Evolutionary conservation across 1,140 invertebrate genomes (phyloP).

Genomic region (Halesus radiatus): DNA sequence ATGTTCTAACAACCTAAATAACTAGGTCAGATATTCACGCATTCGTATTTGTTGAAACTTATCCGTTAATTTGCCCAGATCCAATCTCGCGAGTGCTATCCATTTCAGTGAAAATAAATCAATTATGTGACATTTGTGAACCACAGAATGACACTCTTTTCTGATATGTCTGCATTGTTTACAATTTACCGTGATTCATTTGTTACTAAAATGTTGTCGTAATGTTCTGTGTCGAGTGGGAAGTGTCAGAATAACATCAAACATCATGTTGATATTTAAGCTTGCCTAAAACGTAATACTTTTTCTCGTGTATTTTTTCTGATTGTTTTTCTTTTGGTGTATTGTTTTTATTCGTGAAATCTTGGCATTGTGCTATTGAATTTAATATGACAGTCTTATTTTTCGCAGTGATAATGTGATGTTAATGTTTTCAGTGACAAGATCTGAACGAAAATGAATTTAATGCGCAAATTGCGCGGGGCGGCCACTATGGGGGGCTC

Average conservation of each 20-base stretch:
- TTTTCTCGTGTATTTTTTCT: background rate
- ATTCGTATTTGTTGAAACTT: background rate
- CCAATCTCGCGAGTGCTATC: conserved; percentile 12
- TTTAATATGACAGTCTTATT: background rate
- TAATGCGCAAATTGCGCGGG: conserved; percentile 87
- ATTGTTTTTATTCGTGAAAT: conserved; percentile 6
- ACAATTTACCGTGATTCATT: conserved; percentile 42
- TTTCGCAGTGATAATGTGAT: background rate
- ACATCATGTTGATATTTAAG: too few species aligned
- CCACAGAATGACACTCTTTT: conserved; percentile 42
- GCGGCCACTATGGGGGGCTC: conserved; percentile 66
- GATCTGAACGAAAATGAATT: conserved; percentile 77
- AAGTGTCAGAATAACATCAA: background rate
- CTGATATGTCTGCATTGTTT: conserved; percentile 44
- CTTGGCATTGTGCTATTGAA: background rate
- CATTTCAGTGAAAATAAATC: conserved; percentile 47
- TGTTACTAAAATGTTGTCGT: conserved; percentile 30
- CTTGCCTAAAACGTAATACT: background rate
- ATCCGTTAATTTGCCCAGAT: conserved; percentile 14
- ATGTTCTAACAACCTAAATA: conserved; percentile 23
- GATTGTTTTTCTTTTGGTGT: background rate
- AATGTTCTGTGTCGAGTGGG: conserved; percentile 8
- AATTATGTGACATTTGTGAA: conserved; percentile 49
- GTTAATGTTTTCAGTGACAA: conserved; percentile 28
- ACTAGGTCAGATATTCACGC: conserved; percentile 12